Evolutionary conservation across 2,888 invertebrate species (phyloP).

Genomic region (Platycheirus rosarum): DNA sequence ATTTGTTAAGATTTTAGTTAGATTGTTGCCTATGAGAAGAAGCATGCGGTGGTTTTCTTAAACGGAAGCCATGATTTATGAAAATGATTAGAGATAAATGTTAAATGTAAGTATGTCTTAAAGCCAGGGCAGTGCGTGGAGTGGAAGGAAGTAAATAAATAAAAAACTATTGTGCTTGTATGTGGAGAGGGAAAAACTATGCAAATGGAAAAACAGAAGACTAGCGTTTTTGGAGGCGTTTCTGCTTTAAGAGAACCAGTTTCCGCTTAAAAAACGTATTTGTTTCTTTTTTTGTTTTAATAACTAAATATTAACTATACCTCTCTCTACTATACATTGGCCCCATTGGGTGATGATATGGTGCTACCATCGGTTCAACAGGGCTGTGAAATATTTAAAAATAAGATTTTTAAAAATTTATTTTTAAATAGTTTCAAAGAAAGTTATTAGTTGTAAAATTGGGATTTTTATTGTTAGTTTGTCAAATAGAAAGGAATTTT

Average conservation of each 20-base stretch:
- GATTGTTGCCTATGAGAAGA: constrained; percentile 14
- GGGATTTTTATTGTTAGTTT: constrained; percentile 36
- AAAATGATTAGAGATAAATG: constrained; percentile 1
- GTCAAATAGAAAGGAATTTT: constrained; percentile 38
- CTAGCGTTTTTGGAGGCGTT: constrained; percentile 51
- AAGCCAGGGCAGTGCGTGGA: constrained; percentile 8
- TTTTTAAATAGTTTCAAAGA: constrained; percentile 73
- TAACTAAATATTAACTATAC: constrained; percentile 79
- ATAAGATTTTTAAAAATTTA: constrained; percentile 76
- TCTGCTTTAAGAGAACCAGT: constrained; percentile 43
- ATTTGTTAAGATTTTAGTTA: not conserved
- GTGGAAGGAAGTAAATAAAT: not conserved
- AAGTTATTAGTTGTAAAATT: constrained; percentile 47
- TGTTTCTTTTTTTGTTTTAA: constrained; percentile 32
- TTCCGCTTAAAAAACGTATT: constrained; percentile 47
- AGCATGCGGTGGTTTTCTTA: constrained; percentile 10
- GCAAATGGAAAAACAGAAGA: constrained; percentile 48
- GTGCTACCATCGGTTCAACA: constrained; percentile 83
- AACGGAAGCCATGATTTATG: constrained; percentile 6
- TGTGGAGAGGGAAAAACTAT: constrained; percentile 41
- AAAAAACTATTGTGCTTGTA: constrained; percentile 36
- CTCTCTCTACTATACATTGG: constrained; percentile 83
- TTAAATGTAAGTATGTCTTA: not conserved
- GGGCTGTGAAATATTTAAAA: constrained; percentile 81
- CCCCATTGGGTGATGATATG: constrained; percentile 83